Percentiles rank a stretch among this genome's conserved stretches.
phyloP scores from a whole-genome alignment of 2,113 vertebrate species.

The Ciconia maguari region DNA sequence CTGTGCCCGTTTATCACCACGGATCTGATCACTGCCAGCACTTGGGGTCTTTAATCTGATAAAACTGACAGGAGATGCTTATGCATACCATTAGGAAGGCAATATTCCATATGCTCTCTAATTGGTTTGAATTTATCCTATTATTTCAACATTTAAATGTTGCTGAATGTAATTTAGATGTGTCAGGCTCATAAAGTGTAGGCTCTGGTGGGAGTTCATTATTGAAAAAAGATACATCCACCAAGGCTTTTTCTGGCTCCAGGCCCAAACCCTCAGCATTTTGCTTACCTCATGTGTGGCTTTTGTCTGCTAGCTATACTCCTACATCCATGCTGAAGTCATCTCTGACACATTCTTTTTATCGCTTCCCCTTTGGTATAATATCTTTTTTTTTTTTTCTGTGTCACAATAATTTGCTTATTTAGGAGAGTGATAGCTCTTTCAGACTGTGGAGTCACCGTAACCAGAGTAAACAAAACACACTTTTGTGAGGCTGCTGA shows the following conservation, averaged over 20 bases:
- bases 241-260: slow-evolving; percentile 29
- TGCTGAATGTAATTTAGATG: slow-evolving; percentile 63
- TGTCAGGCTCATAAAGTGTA: slow-evolving; percentile 60
- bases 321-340: background rate
- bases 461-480: slow-evolving; percentile 32
- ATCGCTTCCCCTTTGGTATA: background rate
- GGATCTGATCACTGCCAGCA: slow-evolving; percentile 21
- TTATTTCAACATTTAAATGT: slow-evolving; percentile 62
- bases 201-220: slow-evolving; percentile 55
- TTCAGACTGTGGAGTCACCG: background rate
- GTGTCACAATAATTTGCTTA: background rate
- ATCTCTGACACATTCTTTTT: slow-evolving; percentile 11
- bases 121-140: slow-evolving; percentile 64
- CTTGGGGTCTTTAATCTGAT: slow-evolving; percentile 43
- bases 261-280: slow-evolving; percentile 18
- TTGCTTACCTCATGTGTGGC: slow-evolving; percentile 10
- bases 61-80: slow-evolving; percentile 59
- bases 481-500: background rate
- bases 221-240: slow-evolving; percentile 31
- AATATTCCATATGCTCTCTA: slow-evolving; percentile 57
- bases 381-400: background rate
- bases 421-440: background rate
- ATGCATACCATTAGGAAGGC: slow-evolving; percentile 49
- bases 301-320: background rate
- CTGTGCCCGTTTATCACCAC: background rate